phyloP scores from a whole-genome alignment of 1,140 invertebrate genomes.

The Drosophila yakuba region DNA sequence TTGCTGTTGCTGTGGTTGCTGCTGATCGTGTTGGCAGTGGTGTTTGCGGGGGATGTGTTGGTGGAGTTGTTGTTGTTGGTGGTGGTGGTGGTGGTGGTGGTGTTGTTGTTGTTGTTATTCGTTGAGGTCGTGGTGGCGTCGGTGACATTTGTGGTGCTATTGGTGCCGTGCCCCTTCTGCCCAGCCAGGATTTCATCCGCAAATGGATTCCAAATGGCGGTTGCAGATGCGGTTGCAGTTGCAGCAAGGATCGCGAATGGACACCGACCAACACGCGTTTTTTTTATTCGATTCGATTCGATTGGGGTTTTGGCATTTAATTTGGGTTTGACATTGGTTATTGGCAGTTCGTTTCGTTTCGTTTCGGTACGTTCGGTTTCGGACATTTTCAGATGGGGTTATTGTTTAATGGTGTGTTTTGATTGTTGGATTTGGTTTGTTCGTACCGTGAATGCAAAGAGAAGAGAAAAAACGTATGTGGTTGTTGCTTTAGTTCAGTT shows the following conservation, averaged over 20 bases:
- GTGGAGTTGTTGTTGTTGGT: constrained; percentile 15
- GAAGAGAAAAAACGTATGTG: constrained; percentile 76
- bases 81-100: constrained; percentile 2
- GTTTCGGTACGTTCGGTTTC: constrained; percentile 20
- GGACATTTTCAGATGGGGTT: constrained; percentile 43
- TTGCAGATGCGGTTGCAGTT: neutral
- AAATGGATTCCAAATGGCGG: constrained; percentile 23
- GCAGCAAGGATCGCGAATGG: neutral
- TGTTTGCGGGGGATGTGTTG: constrained; percentile 14
- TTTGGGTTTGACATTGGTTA: constrained; percentile 14
- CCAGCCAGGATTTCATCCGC: constrained; percentile 22
- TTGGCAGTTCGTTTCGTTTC: constrained; percentile 9
- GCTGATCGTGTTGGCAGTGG: constrained; percentile 14
- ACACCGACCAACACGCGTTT: constrained; percentile 12
- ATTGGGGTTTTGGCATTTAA: constrained; percentile 19
- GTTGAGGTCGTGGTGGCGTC: constrained; percentile 2
- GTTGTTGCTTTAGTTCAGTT: constrained; percentile 77
- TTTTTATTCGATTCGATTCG: constrained; percentile 9
- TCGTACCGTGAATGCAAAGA: constrained; percentile 74
- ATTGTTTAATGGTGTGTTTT: constrained; percentile 26
- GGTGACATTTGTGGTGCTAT: constrained; percentile 13
- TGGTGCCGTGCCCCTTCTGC: constrained; percentile 59
- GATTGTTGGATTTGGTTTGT: constrained; percentile 43
- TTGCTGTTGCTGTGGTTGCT: constrained; percentile 7
- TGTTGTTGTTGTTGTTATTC: neutral